Conservation (phyloP, 2,888 invertebrate genomes). For the Dyspetes luteomarginatus region DNA sequence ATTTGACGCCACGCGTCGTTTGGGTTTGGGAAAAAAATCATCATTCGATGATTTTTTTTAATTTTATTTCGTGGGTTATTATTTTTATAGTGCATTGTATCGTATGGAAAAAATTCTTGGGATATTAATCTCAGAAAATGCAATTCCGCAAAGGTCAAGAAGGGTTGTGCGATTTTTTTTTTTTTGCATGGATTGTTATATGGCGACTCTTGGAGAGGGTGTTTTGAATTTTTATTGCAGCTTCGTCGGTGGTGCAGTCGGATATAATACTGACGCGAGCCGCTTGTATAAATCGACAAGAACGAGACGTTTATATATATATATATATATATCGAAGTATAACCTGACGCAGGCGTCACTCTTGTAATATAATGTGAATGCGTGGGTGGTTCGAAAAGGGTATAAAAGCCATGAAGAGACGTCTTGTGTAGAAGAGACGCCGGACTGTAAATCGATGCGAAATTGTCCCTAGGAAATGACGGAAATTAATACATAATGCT, state of each 20-base stretch:
- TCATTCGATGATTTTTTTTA: background rate
- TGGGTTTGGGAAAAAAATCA: background rate
- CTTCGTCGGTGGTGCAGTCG: constrained; percentile 62
- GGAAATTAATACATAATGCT: constrained; percentile 1
- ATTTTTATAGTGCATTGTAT: background rate
- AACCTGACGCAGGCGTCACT: background rate
- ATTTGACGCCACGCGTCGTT: constrained; percentile 43
- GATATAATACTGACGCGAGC: constrained; percentile 52
- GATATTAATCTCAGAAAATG: constrained; percentile 25
- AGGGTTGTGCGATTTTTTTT: constrained; percentile 30
- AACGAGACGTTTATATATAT: constrained; percentile 49
- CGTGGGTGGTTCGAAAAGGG: constrained; percentile 63
- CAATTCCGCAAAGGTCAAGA: constrained; percentile 38
- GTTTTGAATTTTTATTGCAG: constrained; percentile 55
- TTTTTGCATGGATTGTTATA: constrained; percentile 2
- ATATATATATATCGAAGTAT: background rate
- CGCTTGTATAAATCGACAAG: constrained; percentile 57
- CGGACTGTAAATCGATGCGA: constrained; percentile 57
- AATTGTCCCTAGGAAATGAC: constrained; percentile 48
- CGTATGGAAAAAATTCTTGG: background rate
- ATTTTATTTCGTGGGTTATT: background rate
- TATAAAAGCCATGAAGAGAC: constrained; percentile 55
- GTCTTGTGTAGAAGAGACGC: constrained; percentile 9
- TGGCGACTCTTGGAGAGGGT: constrained; percentile 29
- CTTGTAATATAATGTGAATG: constrained; percentile 59